Evolutionary conservation across 2,888 invertebrate genomes (phyloP), one percentile per base, ranked within the genome.

Genomic region (Gryllus longicercus): DNA sequence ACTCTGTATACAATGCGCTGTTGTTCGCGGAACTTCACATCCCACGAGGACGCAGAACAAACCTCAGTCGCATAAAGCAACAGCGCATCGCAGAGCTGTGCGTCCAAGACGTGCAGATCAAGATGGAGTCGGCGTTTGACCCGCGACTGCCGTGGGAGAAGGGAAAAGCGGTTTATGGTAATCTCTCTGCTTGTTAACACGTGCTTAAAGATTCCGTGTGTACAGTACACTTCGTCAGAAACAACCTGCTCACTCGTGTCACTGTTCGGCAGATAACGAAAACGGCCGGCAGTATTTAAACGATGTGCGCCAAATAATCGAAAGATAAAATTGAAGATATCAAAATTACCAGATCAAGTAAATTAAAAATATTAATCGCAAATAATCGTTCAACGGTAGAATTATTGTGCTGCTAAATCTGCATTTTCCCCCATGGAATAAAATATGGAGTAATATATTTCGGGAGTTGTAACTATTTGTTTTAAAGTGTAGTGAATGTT

Each of bases 41-140:
- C 63, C 63, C 63, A 63, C 63, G n/a, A n/a, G 16, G 63, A n/a
- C 63, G 63, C 63, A 38, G 63, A 63, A 63, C 63, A n/a, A 63
- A 63, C 14, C 63, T 14, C 63, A n/a, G 38, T 38, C 38, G 38
- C 38, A 38, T 38, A 38, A 38, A 38, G 38, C 38, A 38, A 38
- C 38, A 38, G 38, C 38, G 38, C 38, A 38, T 25, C 25, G 25
- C 2, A 25, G 25, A 25, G 25, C 4, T 25, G 63, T 18, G 63
- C 63, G 12, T 18, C 63, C 63, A 63, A 14, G 16, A 38, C 16
- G 63, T 3, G 63, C 63, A 14, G 63, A 63, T 63, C 63, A 63
- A 63, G 63, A 63, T 63, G 63, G 3, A n/a, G 63, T 11, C 63
- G 63, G 63, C n/a, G 11, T 63, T 63, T 63, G 63, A 63, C 63